Base-by-base conservation (phyloP, 1,140 invertebrate species). In the Drosophila serrata region DNA sequence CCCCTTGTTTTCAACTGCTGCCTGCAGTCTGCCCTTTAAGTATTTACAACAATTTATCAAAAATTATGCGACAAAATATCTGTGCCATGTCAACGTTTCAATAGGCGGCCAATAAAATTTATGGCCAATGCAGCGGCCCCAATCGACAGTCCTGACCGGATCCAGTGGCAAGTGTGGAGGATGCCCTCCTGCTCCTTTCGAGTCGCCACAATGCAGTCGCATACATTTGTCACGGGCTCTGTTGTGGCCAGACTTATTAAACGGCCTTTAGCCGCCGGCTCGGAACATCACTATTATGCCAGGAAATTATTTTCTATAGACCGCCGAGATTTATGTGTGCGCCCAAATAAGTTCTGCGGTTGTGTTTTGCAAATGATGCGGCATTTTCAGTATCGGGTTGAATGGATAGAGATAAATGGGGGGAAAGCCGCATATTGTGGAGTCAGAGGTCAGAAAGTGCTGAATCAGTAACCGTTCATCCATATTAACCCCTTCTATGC, bases 11-110 rank as follows among this genome's bases (percentile, higher is more conserved):
- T 37, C 29, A 4, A 37, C n/a, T n/a, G 55, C 37, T 22, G 8
- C 19, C 33, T 55, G 51, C 51, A 55, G 51, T n/a, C n/a, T 55
- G 19, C 33, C 33, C 19, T 55, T 55, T 37, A 55, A 53, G 51
- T 53, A 53, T 53, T 53, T 53, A 53, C 55, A 60, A 42, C 27
- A 63, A 63, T 68, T 79, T 86, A 84, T 80, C 65, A 74, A 87
- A 87, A 84, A 82, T 81, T 74, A 88, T 88, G 84, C 84, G 84
- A 84, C 84, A 90, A 78, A 88, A 74, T 81, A 90, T 87, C 73
- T 84, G 79, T 78, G 77, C 85, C 85, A 69, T 61, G 84, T 84
- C 84, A 81, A 77, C 68, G 58, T 68, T 70, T 88, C 80, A 90
- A 88, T 84, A 65, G 73, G 39, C 42, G 62, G 48, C 51, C 69